A percentile compares a stretch with the other conserved stretches of the same genome.
These are phyloP conservation scores for Netelia virgata DNA, from an alignment of 2,888 invertebrate species.

Conservation along the genomic window DNA sequence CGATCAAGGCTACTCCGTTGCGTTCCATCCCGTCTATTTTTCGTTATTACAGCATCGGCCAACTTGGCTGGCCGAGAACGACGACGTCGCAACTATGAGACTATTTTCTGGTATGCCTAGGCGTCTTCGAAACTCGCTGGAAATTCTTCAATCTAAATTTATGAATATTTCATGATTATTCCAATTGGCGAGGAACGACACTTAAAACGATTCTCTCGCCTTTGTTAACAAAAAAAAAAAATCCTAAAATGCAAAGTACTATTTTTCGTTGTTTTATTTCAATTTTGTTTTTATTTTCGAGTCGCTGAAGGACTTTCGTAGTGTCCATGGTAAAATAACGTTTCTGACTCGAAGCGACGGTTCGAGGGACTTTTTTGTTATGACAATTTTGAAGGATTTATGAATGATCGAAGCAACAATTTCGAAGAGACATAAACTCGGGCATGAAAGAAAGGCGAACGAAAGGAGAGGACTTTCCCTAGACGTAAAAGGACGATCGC, in stretches of 20 bases:
- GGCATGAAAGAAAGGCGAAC: neutral
- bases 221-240: neutral
- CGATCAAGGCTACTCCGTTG: conserved; percentile 57
- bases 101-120: conserved; percentile 40
- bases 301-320: no score
- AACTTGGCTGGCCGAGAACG: conserved; percentile 17
- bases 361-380: neutral
- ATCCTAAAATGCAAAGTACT: neutral
- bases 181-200: neutral
- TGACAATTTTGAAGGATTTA: conserved; percentile 25
- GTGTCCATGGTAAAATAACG: no score
- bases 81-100: conserved; percentile 19
- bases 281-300: neutral
- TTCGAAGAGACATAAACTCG: neutral
- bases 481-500: neutral
- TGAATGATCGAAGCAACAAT: neutral
- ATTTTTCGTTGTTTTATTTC: neutral
- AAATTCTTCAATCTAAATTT: conserved; percentile 47
- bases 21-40: conserved; percentile 51
- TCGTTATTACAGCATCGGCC: conserved; percentile 60
- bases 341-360: neutral
- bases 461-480: neutral
- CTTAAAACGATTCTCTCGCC: neutral
- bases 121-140: conserved; percentile 39
- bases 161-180: conserved; percentile 36